Evolutionary conservation across 92 coral and sea anemone species (phyloP), one percentile per base, ranked within the genome.

Genomic region (Parazoanthus atlanticus): DNA sequence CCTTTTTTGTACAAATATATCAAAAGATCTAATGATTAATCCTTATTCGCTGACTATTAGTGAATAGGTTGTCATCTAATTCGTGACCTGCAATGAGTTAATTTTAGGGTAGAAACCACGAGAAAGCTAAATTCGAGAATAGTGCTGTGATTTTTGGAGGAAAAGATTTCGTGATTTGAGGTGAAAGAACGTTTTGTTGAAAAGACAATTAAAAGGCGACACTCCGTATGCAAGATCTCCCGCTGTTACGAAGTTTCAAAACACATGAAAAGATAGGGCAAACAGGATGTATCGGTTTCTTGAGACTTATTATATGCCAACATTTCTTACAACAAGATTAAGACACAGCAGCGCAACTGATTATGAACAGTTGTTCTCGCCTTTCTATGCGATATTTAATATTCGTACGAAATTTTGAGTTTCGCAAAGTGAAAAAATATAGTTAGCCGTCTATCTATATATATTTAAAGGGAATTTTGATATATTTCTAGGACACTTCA

Each of bases 251-350:
- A 26, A 43, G 74, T 84, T 84, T 84, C 66, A 69, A 84, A 70
- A 71, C 76, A 71, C 23, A 31, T 43, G 32, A 19, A 69, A 47
- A 65, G 26, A 67, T 82, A 36, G 33, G 23, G 16, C 21, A 34
- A 82, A 71, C 90, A 67, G 86, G 90, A 88, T 67, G 86, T 79
- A 43, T 88, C 80, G 19, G 71, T 61, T 69, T 31, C 38, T 12
- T 3, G 40, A 43, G 5, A 67, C 6, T 75, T 3, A 23, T 81
- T 70, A 69, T 72, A 66, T 25, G 34, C 33, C 41, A 28, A 36
- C 31, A 67, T 61, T 88, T 65, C 31, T 76, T 56, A 58, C 49
- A 61, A 61, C 69, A 23, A 21, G 28, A 61, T 61, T 61, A 23
- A 21, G 28, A 61, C 10, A 23, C 69, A 61, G 17, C 58, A 52